Base-by-base conservation (phyloP, 2,888 invertebrate species). In the Drosophila lutescens region DNA sequence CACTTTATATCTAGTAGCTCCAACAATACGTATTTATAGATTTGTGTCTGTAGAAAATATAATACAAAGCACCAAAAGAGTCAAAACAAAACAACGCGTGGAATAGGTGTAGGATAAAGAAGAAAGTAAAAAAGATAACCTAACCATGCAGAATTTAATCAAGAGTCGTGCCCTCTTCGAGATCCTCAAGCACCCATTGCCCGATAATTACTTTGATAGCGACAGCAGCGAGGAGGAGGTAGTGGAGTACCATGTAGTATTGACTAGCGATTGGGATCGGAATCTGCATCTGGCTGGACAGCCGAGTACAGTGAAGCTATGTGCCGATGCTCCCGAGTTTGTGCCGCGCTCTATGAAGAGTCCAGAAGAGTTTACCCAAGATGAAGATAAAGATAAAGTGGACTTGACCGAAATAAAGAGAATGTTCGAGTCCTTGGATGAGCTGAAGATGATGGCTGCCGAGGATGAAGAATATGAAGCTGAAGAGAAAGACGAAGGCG, bases 291-390 rank as follows among this genome's bases (percentile, higher is more conserved):
- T 26, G 26, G 26, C 26, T 26, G 26, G 26, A 26, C 26, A 26
- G 26, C 26, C n/a, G 9, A 38, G 46, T 12, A 4, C 8, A 40
- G 17, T 10, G 20, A 59, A 65, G 23, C 77, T 86, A 0, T 86
- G 89, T 66, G 69, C 41, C 15, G 76, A 83, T 54, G 88, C 89
- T 5, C 13, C 17, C 10, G 80, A 68, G n/a, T 86, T 89, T 62
- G 80, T 77, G 60, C 85, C 85, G 1, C 74, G 63, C 7, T 40
- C 10, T 2, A 53, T 46, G 40, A 3, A 4, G 10, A 5, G 4
- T 6, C 26, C 2, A 6, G 12, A 20, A 9, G 12, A 26, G 1
- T 2, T 0, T 2, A 0, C 17, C 34, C 5, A 26, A 26, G 26
- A 26, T 30, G 30, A 10, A 9, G n/a, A 30, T 15, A n/a, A 47